Evolutionary conservation across 2,113 vertebrate species (phyloP).

Genomic region (Haliaeetus leucogaster): DNA sequence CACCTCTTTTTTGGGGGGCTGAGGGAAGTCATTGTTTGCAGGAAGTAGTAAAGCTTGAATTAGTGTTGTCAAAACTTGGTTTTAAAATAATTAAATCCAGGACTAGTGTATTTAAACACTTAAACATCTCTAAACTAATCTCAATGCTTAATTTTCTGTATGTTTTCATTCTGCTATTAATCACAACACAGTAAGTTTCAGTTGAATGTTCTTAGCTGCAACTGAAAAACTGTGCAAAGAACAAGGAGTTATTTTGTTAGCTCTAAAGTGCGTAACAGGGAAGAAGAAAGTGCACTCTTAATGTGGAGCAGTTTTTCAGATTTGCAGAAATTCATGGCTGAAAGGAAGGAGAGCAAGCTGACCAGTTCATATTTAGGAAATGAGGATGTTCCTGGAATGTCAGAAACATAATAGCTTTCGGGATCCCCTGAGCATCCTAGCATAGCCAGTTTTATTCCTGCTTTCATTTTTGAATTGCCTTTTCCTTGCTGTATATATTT

Average conservation of each 20-base stretch:
- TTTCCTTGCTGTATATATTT: neutral
- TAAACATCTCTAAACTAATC: neutral
- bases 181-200: neutral
- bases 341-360: neutral
- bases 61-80: neutral
- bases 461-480: neutral
- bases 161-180: neutral
- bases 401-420: neutral
- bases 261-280: neutral
- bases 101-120: neutral
- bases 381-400: neutral
- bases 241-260: neutral
- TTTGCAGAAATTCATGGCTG: neutral
- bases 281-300: neutral
- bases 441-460: neutral
- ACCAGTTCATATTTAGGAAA: neutral
- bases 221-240: neutral
- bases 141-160: neutral
- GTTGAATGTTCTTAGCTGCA: neutral
- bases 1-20: neutral
- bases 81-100: neutral
- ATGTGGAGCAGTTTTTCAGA: neutral
- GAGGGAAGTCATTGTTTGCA: neutral
- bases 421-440: neutral
- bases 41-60: neutral